Evolutionary conservation across 2,888 invertebrate species (phyloP), one percentile per base, ranked within the genome.

Genomic region (Plusia festucae): DNA sequence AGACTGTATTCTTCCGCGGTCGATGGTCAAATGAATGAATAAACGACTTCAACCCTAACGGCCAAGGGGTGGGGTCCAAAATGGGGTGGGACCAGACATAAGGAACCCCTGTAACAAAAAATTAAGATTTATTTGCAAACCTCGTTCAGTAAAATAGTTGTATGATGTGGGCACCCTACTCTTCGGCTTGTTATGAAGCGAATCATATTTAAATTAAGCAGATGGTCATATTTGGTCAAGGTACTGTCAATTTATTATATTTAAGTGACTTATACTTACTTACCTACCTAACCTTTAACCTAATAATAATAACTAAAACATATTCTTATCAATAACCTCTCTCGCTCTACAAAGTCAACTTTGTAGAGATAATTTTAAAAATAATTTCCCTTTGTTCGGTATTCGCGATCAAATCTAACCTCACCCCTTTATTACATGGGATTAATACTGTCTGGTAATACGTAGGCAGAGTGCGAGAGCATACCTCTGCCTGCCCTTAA

Each of bases 101-200:
- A 64, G 49, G 80, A 65, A 75, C 84, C 91, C 89, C 93, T 93
- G 90, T 74, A 89, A 91, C 89, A 93, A 92, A 91, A 93, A 92
- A 92, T 87, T 77, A 89, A 91, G 92, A 94, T 94, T 94, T 93
- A 94, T 93, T 89, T 87, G 85, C 86, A 76, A 88, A 84, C 68
- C 85, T 81, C 82, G 79, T 84, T 85, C 85, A 82, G 85, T 89
- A 87, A 88, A 86, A 90, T 86, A 79, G 81, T 54, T 74, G 70
- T 79, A 82, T 86, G 85, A 88, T 83, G 81, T 81, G 85, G 76
- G 54, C 68, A 60, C 67, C 46, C 65, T 68, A 62, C 76, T 72
- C 79, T 60, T 65, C 65, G 68, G 68, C 73, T 59, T 68, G 69
- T 53, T 64, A 64, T 67, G 60, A 59, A 52, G 22, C 18, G 6